Conservation (phyloP, 2,797 vertebrate genomes). For the Bradypus variegatus region DNA sequence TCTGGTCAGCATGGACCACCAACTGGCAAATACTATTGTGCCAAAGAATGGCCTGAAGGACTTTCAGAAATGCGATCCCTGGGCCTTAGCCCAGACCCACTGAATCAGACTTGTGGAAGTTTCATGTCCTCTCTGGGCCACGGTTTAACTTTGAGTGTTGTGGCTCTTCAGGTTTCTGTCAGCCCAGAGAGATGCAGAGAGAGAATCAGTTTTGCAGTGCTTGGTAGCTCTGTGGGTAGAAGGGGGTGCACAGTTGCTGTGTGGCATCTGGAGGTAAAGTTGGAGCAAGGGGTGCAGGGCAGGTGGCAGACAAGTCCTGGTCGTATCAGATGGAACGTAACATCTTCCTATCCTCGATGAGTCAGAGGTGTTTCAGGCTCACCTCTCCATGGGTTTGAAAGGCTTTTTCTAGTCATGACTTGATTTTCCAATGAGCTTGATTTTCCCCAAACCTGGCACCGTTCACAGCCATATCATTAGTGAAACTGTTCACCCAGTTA, state of each 20-base stretch:
- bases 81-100: too few relatives aligned
- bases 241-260: not conserved
- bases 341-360: not conserved
- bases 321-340: not conserved
- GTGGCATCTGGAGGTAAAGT: not conserved
- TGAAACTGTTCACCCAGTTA: not conserved
- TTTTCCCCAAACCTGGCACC: not conserved
- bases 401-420: not conserved
- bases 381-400: not conserved
- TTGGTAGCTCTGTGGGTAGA: not conserved
- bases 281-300: slow-evolving; percentile 39
- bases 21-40: not conserved
- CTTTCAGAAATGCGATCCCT: not conserved
- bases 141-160: not conserved
- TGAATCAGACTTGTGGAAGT: not conserved
- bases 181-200: not conserved
- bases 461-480: not conserved
- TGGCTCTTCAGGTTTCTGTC: not conserved
- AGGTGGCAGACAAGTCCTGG: slow-evolving; percentile 56
- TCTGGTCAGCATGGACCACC: not conserved
- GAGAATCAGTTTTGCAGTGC: not conserved
- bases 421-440: not conserved
- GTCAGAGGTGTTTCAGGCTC: slow-evolving; percentile 15
- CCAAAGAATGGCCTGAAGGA: not conserved
- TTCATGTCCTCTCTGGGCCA: too few relatives aligned